Evolutionary conservation across 2,888 invertebrate species (phyloP), one percentile per base, ranked within the genome.

Genomic region (Dynastes maya): DNA sequence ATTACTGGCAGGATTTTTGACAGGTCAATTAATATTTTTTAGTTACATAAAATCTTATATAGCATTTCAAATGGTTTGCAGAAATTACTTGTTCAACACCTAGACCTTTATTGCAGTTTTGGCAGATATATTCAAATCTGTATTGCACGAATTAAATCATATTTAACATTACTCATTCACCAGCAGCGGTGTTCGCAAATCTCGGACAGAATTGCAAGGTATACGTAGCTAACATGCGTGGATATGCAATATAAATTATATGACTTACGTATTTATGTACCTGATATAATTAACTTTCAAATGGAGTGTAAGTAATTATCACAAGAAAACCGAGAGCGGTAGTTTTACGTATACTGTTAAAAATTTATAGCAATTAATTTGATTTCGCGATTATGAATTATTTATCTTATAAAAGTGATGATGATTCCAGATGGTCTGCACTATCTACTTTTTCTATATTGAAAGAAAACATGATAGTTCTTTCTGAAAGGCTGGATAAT

Each of bases 261-360:
- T 29, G 22, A 40, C 67, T 65, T 53, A 70, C 53, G 53, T 55
- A 67, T 76, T 76, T 76, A 76, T 67, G 67, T 76, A 55, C 51
- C 40, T 51, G 53, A 32, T 40, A 55, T 76, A 76, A 76, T 65
- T 76, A 67, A 76, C 76, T 76, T 76, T 76, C 76, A 67, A 76
- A 76, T 67, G 65, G 53, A 67, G 53, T 67, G 76, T 67, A 65
- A 55, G 64, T 76, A 76, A 76, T 67, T 64, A 76, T 76, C 67
- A 65, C 71, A 78, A 76, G 76, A 76, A 76, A 76, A 53, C 65
- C 55, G 67, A 67, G 74, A 58, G 61, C 51, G 74, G 22, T 32
- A 71, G 37, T 74, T 74, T 74, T 45, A 58, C 40, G 13, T 37
- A 64, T 37, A 22, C n/a, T 40, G 32, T 16, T 32, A 74, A 40